Conservation (phyloP, 2,113 vertebrate species). For the Argyrosomus japonicus region DNA sequence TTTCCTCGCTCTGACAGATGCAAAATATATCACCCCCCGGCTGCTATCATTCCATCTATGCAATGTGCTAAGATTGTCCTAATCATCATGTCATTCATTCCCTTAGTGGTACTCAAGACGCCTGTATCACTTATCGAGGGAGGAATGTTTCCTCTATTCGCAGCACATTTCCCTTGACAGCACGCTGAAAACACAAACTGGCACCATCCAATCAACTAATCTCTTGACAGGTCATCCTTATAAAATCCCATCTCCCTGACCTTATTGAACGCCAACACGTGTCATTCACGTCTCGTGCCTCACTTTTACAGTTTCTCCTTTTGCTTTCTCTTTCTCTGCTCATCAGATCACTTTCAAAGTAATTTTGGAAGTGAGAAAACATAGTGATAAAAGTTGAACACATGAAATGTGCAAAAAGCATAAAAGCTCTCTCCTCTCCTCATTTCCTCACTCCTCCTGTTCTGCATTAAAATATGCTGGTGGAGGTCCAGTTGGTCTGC, state of each 20-base stretch:
- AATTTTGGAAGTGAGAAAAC: background rate
- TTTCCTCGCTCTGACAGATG: background rate
- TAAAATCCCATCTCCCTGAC: slow-evolving; percentile 49
- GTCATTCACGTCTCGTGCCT: background rate
- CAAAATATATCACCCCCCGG: slow-evolving; percentile 21
- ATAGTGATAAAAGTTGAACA: background rate
- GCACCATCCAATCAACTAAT: slow-evolving; percentile 45
- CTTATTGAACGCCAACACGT: background rate
- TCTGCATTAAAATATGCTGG: background rate
- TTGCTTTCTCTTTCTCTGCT: background rate
- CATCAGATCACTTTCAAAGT: background rate
- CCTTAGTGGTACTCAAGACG: slow-evolving; percentile 53
- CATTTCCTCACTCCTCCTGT: background rate
- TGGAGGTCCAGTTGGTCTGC: slow-evolving; percentile 4
- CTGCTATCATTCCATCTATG: slow-evolving; percentile 56
- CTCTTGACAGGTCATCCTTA: slow-evolving; percentile 17
- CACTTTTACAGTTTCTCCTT: background rate
- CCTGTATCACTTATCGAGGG: slow-evolving; percentile 64
- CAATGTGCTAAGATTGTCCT: slow-evolving; percentile 52
- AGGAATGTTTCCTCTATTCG: slow-evolving; percentile 51
- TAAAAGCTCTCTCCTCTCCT: background rate
- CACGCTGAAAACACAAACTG: slow-evolving; percentile 16
- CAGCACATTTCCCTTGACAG: slow-evolving; percentile 41
- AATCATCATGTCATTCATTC: slow-evolving; percentile 64
- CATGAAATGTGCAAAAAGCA: background rate